phyloP scores from a whole-genome alignment of 2,888 invertebrate genomes.

The Cactoblastis cactorum region DNA sequence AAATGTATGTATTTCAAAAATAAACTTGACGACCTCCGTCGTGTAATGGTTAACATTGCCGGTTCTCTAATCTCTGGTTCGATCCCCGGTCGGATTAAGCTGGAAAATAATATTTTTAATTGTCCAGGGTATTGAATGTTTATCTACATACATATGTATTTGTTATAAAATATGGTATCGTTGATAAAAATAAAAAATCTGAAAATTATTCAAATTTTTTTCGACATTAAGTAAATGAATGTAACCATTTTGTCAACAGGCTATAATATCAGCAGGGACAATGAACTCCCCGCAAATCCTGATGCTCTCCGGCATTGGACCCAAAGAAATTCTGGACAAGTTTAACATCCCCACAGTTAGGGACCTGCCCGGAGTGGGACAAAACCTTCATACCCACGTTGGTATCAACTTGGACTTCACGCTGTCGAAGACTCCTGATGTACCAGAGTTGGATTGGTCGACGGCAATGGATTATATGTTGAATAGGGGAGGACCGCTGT shows the following conservation, averaged over 20 bases:
- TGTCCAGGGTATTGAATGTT: too few relatives aligned
- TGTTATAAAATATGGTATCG: too few relatives aligned
- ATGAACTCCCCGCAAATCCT: constrained; percentile 84
- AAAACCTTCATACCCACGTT: constrained; percentile 84
- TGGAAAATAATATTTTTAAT: too few relatives aligned
- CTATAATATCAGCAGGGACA: constrained; percentile 81
- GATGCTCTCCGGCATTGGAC: constrained; percentile 83
- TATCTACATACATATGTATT: too few relatives aligned
- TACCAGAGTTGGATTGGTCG: constrained; percentile 81
- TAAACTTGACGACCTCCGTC: too few relatives aligned
- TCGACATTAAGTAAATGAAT: too few relatives aligned
- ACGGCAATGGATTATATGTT: constrained; percentile 81
- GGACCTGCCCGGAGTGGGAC: constrained; percentile 83
- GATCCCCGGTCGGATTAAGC: too few relatives aligned
- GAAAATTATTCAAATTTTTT: too few relatives aligned
- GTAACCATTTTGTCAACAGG: constrained; percentile 39
- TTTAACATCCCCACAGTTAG: constrained; percentile 80
- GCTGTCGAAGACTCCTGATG: constrained; percentile 68
- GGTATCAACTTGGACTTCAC: constrained; percentile 80
- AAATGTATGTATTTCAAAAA: too few relatives aligned
- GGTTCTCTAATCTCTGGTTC: too few relatives aligned
- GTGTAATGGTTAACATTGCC: too few relatives aligned
- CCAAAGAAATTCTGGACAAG: constrained; percentile 77
- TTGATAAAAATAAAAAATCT: too few relatives aligned
- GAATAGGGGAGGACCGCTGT: constrained; percentile 80